These are phyloP conservation scores for Chloroceryle amazona DNA, from an alignment of 2,797 vertebrate genomes.

Conservation along the genomic window DNA sequence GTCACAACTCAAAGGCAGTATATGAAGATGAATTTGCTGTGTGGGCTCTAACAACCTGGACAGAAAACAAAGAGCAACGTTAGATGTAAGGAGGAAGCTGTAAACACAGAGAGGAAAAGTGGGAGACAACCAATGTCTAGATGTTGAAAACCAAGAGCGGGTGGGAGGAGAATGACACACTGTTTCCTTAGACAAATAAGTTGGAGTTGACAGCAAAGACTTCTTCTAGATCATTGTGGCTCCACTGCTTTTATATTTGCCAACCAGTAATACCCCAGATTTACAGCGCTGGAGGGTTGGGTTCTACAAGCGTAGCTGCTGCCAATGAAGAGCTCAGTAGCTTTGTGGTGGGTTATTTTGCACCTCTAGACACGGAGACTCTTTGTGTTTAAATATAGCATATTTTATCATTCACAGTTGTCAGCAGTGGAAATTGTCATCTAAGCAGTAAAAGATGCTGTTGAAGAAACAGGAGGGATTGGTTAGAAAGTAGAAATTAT, in stretches of 20 bases:
- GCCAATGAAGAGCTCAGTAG: background rate
- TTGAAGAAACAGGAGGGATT: conserved; percentile 37
- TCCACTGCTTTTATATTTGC: background rate
- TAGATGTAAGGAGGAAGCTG: background rate
- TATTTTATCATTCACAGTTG: conserved; percentile 45
- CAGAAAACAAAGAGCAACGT: background rate
- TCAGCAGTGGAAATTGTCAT: conserved; percentile 66
- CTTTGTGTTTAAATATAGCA: conserved; percentile 37
- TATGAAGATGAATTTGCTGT: background rate
- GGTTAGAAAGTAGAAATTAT: conserved; percentile 28
- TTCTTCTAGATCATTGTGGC: background rate
- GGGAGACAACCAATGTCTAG: background rate
- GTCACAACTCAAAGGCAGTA: background rate
- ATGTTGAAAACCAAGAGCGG: background rate
- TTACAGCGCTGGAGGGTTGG: background rate
- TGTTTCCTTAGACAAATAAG: background rate
- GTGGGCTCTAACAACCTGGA: background rate
- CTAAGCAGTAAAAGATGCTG: conserved; percentile 66
- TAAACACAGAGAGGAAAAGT: background rate
- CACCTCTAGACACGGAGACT: background rate
- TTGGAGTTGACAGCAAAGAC: background rate
- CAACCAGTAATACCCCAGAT: background rate
- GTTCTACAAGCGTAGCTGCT: background rate
- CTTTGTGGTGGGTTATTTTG: background rate
- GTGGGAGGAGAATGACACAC: fast-evolving